Conservation (phyloP, 2,888 invertebrate genomes). For the Omphaloscelis lunosa region DNA sequence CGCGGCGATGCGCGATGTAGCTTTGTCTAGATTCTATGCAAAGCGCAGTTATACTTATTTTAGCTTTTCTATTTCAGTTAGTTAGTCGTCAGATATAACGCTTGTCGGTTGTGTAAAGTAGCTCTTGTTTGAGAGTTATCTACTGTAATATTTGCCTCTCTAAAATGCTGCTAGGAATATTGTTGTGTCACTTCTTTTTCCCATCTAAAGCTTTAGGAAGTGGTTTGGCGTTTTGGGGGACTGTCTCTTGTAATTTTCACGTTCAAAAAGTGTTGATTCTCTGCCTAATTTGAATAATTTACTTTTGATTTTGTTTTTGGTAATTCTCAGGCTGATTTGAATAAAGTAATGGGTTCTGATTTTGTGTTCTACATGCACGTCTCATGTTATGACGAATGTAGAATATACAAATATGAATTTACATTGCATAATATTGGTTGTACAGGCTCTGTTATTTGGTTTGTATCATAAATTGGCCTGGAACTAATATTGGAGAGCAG, state of each 20-base stretch:
- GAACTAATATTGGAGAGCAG: not conserved
- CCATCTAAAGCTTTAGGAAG: not conserved
- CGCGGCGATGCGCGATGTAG: too few relatives aligned
- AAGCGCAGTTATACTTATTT: not conserved
- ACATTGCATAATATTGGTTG: not conserved
- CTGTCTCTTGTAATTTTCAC: not conserved
- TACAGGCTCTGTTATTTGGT: not conserved
- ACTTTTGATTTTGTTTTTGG: not conserved
- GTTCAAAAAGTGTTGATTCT: not conserved
- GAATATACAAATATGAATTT: not conserved
- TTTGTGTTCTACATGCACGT: not conserved
- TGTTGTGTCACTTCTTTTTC: not conserved
- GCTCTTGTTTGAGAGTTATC: not conserved
- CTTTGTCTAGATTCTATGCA: not conserved
- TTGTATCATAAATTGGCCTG: not conserved
- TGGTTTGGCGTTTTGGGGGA: not conserved
- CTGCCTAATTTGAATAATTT: not conserved
- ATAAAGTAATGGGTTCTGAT: not conserved
- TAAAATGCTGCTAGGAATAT: not conserved
- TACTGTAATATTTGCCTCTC: not conserved
- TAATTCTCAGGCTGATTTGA: not conserved
- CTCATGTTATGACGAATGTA: not conserved
- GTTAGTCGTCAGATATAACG: not conserved
- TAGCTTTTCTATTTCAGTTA: not conserved
- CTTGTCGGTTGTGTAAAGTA: not conserved